These are phyloP conservation scores for Gerris lacustris DNA, from an alignment of 2,888 invertebrate species.

Conservation along the genomic window DNA sequence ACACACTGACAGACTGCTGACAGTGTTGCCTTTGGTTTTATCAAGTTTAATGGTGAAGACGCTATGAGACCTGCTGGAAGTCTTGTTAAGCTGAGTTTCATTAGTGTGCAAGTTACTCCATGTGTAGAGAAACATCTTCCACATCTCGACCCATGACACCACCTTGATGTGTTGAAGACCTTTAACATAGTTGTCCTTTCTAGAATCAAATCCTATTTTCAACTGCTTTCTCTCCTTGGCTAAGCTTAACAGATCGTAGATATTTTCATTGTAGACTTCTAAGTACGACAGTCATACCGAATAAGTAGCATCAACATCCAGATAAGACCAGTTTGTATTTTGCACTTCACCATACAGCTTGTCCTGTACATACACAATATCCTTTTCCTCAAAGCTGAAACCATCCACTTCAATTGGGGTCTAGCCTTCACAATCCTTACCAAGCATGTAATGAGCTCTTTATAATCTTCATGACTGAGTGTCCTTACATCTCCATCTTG, in stretches of 20 bases:
- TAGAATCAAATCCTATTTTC: constrained; percentile 48
- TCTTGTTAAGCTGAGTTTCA: constrained; percentile 61
- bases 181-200: constrained; percentile 42
- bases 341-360: no score
- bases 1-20: constrained; percentile 59
- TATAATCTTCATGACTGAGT: not conserved
- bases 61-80: constrained; percentile 78
- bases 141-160: constrained; percentile 61
- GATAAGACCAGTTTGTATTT: no score
- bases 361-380: no score
- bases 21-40: constrained; percentile 37
- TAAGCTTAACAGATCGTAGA: not conserved
- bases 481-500: not conserved
- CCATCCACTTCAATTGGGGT: no score
- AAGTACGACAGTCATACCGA: not conserved
- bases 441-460: not conserved
- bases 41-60: constrained; percentile 71
- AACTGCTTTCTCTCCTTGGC: constrained; percentile 37
- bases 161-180: constrained; percentile 50
- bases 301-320: not conserved
- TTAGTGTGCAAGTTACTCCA: constrained; percentile 62
- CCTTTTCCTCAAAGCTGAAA: constrained; percentile 6
- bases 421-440: no score
- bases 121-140: constrained; percentile 61
- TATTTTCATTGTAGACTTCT: not conserved